These are phyloP conservation scores for Echinops telfairi DNA, from an alignment of 2,113 vertebrate species.

Conservation along the genomic window DNA sequence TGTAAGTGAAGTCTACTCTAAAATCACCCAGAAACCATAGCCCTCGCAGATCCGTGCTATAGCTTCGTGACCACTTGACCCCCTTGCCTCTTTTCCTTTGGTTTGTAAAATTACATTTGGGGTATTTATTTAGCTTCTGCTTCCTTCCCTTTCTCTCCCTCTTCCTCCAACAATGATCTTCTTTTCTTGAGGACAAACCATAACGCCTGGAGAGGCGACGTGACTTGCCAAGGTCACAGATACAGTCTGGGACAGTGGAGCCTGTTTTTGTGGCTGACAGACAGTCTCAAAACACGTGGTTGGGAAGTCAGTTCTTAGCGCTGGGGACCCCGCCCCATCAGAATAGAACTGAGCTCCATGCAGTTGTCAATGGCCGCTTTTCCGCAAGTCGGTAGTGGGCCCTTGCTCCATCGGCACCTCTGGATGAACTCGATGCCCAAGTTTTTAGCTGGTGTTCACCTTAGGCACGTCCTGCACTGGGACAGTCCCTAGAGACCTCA, in stretches of 20 bases:
- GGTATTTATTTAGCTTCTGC: too few relatives aligned
- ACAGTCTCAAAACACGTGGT: neutral
- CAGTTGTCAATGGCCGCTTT: neutral
- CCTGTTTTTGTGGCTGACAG: neutral
- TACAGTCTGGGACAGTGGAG: neutral
- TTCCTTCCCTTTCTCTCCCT: too few relatives aligned
- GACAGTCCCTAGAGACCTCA: neutral
- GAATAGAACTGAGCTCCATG: neutral
- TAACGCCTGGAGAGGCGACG: neutral
- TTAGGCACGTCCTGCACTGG: neutral
- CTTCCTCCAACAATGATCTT: neutral
- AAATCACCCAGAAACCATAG: constrained; percentile 2
- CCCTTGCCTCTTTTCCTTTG: neutral
- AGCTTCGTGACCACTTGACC: neutral
- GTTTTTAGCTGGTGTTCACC: neutral
- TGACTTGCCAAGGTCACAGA: neutral
- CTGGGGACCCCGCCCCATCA: neutral
- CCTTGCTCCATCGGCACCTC: neutral
- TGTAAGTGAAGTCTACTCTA: neutral
- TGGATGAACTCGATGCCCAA: neutral
- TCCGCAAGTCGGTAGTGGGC: neutral
- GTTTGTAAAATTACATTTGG: too few relatives aligned
- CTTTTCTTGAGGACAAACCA: constrained; percentile 37
- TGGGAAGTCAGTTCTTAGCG: neutral
- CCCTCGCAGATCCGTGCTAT: constrained; percentile 1